Evolutionary conservation across 2,888 invertebrate species (phyloP).

Genomic region (Alentia gelatinosa): DNA sequence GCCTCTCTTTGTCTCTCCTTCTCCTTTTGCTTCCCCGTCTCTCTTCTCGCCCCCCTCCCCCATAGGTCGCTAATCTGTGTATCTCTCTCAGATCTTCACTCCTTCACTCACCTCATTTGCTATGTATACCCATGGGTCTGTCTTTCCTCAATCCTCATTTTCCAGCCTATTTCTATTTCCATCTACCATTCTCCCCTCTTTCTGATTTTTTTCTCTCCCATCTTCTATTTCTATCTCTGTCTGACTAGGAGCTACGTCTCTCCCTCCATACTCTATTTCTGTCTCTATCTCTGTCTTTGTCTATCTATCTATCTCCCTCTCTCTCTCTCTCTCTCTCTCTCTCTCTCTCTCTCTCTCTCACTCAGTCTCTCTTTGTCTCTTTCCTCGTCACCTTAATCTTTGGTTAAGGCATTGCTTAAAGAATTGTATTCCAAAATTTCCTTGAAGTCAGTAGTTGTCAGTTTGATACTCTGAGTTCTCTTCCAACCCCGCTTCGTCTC

Average conservation of each 20-base stretch:
- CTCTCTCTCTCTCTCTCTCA: neutral
- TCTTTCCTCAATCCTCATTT: too few relatives aligned
- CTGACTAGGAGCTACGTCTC: neutral
- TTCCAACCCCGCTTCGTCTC: too few relatives aligned
- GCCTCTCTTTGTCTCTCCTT: neutral
- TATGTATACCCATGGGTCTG: too few relatives aligned
- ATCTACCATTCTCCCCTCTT: neutral
- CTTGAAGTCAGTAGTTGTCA: too few relatives aligned
- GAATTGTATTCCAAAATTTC: too few relatives aligned
- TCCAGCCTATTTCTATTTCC: neutral
- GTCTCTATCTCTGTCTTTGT: neutral
- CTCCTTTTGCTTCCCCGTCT: neutral
- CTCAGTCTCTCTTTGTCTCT: neutral
- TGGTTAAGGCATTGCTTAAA: too few relatives aligned
- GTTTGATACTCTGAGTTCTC: too few relatives aligned
- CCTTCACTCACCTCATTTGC: too few relatives aligned
- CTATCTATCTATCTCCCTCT: neutral
- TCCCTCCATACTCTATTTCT: neutral
- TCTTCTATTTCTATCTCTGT: neutral
- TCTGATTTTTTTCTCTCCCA: neutral
- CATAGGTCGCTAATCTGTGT: too few relatives aligned
- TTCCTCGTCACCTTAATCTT: neutral
- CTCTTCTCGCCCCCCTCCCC: neutral
- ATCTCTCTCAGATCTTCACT: too few relatives aligned
- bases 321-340: neutral